Conservation (phyloP, 2,113 vertebrate species). For the Cyrtonyx montezumae region DNA sequence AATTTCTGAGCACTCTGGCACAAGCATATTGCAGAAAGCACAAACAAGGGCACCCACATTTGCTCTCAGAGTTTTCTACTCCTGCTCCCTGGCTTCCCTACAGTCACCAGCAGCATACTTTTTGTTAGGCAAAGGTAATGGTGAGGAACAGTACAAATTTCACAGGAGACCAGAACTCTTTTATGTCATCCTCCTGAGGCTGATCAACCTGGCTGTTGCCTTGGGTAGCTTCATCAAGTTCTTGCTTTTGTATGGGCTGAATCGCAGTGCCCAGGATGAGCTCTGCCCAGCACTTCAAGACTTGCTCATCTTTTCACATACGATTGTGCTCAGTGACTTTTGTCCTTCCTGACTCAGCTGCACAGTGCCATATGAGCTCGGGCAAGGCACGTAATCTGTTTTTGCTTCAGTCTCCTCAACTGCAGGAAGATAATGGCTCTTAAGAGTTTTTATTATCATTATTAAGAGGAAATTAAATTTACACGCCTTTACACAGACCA, state of each 20-base stretch:
- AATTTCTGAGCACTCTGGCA: fast-evolving
- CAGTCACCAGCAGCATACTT: not conserved
- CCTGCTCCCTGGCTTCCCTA: not conserved
- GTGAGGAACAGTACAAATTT: not conserved
- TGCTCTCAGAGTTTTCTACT: not conserved
- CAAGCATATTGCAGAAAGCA: not conserved
- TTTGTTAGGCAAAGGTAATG: not conserved
- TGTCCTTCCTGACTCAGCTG: not conserved
- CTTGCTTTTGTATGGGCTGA: not conserved
- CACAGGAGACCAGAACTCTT: not conserved
- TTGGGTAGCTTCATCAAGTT: not conserved
- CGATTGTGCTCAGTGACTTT: not conserved
- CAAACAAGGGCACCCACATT: fast-evolving
- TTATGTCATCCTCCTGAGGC: not conserved
- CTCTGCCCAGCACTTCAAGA: not conserved
- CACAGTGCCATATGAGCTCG: fast-evolving
- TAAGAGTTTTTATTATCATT: not conserved
- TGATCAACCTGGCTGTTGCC: not conserved
- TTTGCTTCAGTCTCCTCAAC: not conserved
- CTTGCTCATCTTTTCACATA: not conserved
- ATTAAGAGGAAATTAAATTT: slow-evolving; percentile 42
- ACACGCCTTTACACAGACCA: not conserved
- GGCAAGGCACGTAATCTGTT: not conserved
- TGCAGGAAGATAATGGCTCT: not conserved
- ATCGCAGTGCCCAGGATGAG: not conserved